Evolutionary conservation across 2,797 vertebrate genomes (phyloP).

Genomic region (Gymnothorax reevesii): DNA sequence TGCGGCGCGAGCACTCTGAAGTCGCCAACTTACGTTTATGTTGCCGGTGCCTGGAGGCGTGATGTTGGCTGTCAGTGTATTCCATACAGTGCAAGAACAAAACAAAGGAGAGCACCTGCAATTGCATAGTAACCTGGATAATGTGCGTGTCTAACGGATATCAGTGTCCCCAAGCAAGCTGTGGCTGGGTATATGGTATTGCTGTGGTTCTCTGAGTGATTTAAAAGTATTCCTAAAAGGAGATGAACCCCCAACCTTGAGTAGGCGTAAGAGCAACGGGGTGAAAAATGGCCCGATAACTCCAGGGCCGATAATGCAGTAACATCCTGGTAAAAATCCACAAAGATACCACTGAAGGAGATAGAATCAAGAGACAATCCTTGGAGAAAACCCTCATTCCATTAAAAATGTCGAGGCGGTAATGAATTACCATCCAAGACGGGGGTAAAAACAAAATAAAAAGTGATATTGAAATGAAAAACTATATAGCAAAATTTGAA

Average conservation of each 20-base stretch:
- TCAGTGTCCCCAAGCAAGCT: conserved; percentile 66
- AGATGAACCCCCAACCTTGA: conserved; percentile 68
- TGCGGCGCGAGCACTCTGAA: conserved; percentile 6
- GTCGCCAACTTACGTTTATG: conserved; percentile 89
- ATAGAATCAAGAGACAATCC: conserved; percentile 54
- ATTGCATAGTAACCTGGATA: conserved; percentile 99
- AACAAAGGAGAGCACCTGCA: conserved; percentile 97
- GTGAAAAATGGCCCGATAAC: conserved; percentile 73
- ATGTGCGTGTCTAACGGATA: conserved; percentile 78
- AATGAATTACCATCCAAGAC: conserved; percentile 58
- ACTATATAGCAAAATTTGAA: conserved; percentile 19
- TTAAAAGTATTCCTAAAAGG: conserved; percentile 63
- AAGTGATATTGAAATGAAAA: background rate
- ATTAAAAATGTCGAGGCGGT: conserved; percentile 36
- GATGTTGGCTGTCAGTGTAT: conserved; percentile 93
- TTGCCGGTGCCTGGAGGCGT: conserved; percentile 90
- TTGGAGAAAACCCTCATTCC: conserved; percentile 43
- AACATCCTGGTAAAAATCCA: conserved; percentile 76
- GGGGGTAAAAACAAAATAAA: conserved; percentile 44
- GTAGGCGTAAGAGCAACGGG: conserved; percentile 58
- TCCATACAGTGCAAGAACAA: conserved; percentile 99
- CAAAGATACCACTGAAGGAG: conserved; percentile 63
- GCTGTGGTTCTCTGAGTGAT: conserved; percentile 49
- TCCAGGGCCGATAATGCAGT: conserved; percentile 75
- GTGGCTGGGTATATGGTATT: conserved; percentile 40